These are phyloP conservation scores for Synergus laeviventris DNA, from an alignment of 2,888 invertebrate species.

Conservation along the genomic window DNA sequence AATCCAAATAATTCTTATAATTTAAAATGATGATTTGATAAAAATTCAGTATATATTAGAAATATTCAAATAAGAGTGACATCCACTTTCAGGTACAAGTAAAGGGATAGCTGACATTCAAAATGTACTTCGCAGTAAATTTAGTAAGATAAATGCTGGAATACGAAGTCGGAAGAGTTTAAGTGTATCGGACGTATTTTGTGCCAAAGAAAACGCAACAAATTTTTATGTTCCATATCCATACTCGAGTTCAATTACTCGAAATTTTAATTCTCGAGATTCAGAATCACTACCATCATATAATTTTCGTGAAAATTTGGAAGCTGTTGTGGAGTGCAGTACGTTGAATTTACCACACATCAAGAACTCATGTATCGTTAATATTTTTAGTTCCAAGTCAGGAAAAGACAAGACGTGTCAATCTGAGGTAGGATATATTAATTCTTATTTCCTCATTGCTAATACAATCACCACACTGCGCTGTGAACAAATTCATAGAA, in stretches of 20 bases:
- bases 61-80: too few species aligned
- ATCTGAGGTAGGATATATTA: conserved; percentile 29
- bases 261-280: conserved; percentile 62
- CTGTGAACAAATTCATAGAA: background rate
- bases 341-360: conserved; percentile 65
- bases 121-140: conserved; percentile 79
- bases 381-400: conserved; percentile 56
- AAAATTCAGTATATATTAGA: too few species aligned
- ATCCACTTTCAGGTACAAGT: conserved; percentile 65
- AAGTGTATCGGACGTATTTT: conserved; percentile 83
- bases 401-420: conserved; percentile 51
- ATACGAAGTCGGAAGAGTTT: conserved; percentile 82
- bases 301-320: conserved; percentile 67
- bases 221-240: conserved; percentile 85
- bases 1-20: too few species aligned
- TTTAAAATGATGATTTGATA: too few species aligned
- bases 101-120: conserved; percentile 82
- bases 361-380: conserved; percentile 55
- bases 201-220: conserved; percentile 68
- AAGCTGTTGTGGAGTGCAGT: conserved; percentile 76
- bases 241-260: conserved; percentile 67
- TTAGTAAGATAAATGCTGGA: conserved; percentile 84
- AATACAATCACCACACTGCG: background rate
- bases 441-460: too few species aligned
- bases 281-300: conserved; percentile 77